Evolutionary conservation across 2,113 vertebrate species (phyloP).

Genomic region (Myodes glareolus): DNA sequence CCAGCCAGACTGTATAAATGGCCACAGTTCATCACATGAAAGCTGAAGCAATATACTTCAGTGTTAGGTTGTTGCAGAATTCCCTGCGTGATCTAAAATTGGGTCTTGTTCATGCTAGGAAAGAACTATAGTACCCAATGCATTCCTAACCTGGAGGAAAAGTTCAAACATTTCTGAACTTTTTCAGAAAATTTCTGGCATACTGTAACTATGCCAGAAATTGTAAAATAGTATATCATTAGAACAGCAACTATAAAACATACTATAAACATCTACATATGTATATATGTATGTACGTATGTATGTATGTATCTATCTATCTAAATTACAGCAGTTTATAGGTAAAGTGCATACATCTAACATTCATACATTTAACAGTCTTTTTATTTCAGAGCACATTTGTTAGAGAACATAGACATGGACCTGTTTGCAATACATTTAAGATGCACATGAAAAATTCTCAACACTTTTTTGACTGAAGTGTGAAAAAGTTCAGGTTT

Average conservation of each 20-base stretch:
- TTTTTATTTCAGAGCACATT: not conserved
- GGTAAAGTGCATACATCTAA: not conserved
- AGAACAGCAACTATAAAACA: not conserved
- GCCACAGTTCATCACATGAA: not conserved
- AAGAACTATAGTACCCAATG: not conserved
- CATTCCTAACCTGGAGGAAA: not conserved
- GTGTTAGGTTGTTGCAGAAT: not conserved
- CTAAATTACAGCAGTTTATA: not conserved
- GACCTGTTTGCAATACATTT: not conserved
- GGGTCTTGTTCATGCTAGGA: not conserved
- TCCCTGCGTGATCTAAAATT: not conserved
- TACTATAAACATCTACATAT: not conserved
- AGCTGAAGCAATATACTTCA: not conserved
- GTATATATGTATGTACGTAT: not conserved
- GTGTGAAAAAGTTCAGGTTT: not conserved
- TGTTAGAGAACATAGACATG: not conserved
- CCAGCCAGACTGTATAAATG: not conserved
- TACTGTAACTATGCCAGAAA: not conserved
- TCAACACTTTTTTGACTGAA: not conserved
- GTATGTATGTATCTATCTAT: not conserved
- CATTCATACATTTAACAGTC: not conserved
- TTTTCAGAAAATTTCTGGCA: too few species aligned
- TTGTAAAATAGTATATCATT: not conserved
- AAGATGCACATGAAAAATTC: not conserved
- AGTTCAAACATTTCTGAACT: too few species aligned